Base-by-base conservation (phyloP, 2,113 vertebrate species). In the Poicephalus gulielmi region DNA sequence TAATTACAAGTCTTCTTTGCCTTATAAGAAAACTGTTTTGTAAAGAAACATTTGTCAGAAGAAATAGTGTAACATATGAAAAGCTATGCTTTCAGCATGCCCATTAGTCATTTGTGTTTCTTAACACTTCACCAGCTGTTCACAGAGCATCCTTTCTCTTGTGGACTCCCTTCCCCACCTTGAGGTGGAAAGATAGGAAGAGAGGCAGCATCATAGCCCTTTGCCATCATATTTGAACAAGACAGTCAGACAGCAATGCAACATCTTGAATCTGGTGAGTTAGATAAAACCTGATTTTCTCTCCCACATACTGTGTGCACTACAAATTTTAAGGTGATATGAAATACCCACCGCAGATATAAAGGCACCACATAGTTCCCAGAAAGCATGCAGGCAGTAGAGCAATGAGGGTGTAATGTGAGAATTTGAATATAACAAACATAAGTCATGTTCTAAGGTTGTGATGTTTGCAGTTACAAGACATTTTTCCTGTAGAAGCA, bases 391-490 rank as follows among this genome's bases (percentile, higher is more conserved):
- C 0, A 52, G 16, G 11, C 35, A 77, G 18, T 12, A 15, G 8
- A 39, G 13, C 6, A 35, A 14, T 13, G 44, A 83, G 20, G 6
- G 2, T n/a, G 22, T 4, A 0, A 11, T 37, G 23, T 53, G 46
- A 70, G 60, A 83, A 59, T 63, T 39, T 31, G 33, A 64, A 39
- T 20, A 13, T 0, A 53, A 13, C 22, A 68, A 39, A 18, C 15
- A 9, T 8, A 4, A 27, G 15, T n/a, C 17, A 44, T 44, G 28
- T 53, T 44, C 25, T 50, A 39, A 60, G 41, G 5, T 5, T 67
- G 43, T 62, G 44, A 28, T 49, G 17, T 11, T 53, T 33, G 41
- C 13, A 33, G 50, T 49, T n/a, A 71, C 10, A 50, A 66, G 22
- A 6, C 3, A 9, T 6, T 16, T 90, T 82, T 76, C 11, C 25